phyloP scores from a whole-genome alignment of 2,113 vertebrate species.

The Crotalus horridus region DNA sequence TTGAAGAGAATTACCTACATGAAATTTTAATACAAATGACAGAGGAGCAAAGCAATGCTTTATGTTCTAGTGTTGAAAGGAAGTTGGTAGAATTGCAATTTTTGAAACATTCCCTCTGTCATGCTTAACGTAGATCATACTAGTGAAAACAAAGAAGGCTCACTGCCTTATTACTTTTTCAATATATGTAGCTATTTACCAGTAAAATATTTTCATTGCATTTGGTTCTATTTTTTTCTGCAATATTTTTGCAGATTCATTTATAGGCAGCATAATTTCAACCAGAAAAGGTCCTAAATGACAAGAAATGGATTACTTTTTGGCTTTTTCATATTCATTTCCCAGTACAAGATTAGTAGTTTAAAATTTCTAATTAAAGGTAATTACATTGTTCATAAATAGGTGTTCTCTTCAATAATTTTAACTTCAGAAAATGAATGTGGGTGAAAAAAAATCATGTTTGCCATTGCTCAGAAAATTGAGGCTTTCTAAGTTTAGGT shows the following conservation, averaged over 20 bases:
- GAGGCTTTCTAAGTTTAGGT: background rate
- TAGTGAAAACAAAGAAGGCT: conserved; percentile 37
- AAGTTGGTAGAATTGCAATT: conserved; percentile 48
- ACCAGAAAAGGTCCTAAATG: background rate
- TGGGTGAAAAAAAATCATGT: background rate
- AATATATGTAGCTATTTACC: conserved; percentile 46
- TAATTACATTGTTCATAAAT: conserved; percentile 17
- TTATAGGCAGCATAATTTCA: background rate
- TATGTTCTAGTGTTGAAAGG: conserved; percentile 36
- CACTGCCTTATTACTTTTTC: conserved; percentile 35
- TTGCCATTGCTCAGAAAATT: background rate
- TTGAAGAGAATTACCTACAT: conserved; percentile 57
- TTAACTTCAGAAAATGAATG: background rate
- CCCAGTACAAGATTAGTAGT: background rate
- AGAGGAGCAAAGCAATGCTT: conserved; percentile 49
- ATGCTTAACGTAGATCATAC: conserved; percentile 25
- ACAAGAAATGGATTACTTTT: background rate
- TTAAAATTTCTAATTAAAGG: conserved; percentile 24
- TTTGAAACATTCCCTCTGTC: conserved; percentile 40
- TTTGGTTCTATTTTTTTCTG: conserved; percentile 14
- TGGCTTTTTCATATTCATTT: background rate
- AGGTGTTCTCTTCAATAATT: background rate
- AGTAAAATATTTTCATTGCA: conserved; percentile 2
- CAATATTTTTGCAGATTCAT: background rate
- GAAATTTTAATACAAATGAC: conserved; percentile 64